These are phyloP conservation scores for Arctocebus calabarensis DNA, from an alignment of 2,797 vertebrate species.

Conservation along the genomic window DNA sequence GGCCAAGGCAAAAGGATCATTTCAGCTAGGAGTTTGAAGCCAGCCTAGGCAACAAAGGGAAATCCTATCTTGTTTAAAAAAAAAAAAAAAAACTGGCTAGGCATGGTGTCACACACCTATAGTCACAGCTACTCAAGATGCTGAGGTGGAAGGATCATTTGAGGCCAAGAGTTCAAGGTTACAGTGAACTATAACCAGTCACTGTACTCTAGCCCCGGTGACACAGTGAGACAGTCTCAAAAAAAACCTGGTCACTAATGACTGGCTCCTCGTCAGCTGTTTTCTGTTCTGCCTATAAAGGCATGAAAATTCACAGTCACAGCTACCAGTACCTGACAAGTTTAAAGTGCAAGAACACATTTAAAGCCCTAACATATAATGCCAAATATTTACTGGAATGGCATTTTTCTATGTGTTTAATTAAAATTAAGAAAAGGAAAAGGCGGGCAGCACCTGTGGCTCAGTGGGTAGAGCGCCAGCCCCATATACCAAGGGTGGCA, in stretches of 20 bases:
- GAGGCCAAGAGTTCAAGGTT: neutral
- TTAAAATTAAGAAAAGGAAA: neutral
- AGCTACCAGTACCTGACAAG: neutral
- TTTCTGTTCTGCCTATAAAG: neutral
- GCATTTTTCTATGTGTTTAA: neutral
- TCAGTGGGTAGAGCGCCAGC: too few species aligned
- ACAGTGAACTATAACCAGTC: neutral
- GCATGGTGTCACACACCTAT: neutral
- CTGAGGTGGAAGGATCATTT: neutral
- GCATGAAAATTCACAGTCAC: slow-evolving; percentile 31
- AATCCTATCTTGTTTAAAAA: too few species aligned
- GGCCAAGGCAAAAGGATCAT: too few species aligned
- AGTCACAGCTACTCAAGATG: neutral
- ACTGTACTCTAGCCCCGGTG: neutral
- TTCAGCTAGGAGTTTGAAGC: too few species aligned
- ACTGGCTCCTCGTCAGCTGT: neutral
- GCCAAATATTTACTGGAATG: neutral
- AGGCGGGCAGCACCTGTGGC: too few species aligned
- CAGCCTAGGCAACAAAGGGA: too few species aligned
- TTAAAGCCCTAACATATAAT: neutral
- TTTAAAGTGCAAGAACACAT: neutral
- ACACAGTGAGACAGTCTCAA: neutral
- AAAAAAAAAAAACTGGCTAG: neutral
- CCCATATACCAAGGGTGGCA: too few species aligned
- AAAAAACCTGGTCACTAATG: neutral